phyloP scores from a whole-genome alignment of 1,140 invertebrate species.

The Drosophila punjabiensis region DNA sequence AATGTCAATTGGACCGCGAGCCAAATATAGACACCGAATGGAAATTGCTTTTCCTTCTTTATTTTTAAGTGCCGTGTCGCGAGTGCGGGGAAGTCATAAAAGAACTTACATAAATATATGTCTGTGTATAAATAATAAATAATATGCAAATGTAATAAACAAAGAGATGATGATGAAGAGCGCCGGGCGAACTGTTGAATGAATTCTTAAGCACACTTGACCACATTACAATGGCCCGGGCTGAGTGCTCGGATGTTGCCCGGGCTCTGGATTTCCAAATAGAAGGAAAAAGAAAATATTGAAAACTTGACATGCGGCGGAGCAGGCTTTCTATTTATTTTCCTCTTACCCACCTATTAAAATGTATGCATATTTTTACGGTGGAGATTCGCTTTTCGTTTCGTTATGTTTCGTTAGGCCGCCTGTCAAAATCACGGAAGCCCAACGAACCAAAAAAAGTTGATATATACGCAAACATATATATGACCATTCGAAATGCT shows the following conservation, averaged over 20 bases:
- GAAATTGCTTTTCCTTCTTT: slow-evolving; percentile 15
- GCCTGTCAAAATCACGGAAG: slow-evolving; percentile 78
- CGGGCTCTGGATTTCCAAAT: slow-evolving; percentile 8
- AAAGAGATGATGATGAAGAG: slow-evolving; percentile 61
- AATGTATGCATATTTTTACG: slow-evolving; percentile 47
- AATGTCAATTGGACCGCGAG: slow-evolving; percentile 33
- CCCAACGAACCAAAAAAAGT: slow-evolving; percentile 80
- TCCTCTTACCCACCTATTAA: slow-evolving; percentile 35
- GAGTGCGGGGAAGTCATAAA: slow-evolving; percentile 66
- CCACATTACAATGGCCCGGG: slow-evolving; percentile 53
- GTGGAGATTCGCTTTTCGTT: slow-evolving; percentile 31
- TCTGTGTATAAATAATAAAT: slow-evolving; percentile 81
- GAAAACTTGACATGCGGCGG: slow-evolving; percentile 44
- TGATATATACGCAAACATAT: slow-evolving; percentile 58
- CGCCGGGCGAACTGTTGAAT: slow-evolving; percentile 48
- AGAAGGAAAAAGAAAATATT: slow-evolving; percentile 14
- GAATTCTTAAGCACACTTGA: slow-evolving; percentile 72
- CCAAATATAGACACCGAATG: slow-evolving; percentile 31
- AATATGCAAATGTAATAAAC: slow-evolving; percentile 84
- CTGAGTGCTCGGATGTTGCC: neutral
- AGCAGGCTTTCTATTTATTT: slow-evolving; percentile 43
- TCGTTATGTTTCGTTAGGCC: slow-evolving; percentile 55
- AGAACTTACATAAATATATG: slow-evolving; percentile 57
- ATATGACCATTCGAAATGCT: slow-evolving; percentile 41
- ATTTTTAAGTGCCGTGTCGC: slow-evolving; percentile 30